Evolutionary conservation across 2,888 invertebrate species (phyloP).

Genomic region (Mesochorus sp.): DNA sequence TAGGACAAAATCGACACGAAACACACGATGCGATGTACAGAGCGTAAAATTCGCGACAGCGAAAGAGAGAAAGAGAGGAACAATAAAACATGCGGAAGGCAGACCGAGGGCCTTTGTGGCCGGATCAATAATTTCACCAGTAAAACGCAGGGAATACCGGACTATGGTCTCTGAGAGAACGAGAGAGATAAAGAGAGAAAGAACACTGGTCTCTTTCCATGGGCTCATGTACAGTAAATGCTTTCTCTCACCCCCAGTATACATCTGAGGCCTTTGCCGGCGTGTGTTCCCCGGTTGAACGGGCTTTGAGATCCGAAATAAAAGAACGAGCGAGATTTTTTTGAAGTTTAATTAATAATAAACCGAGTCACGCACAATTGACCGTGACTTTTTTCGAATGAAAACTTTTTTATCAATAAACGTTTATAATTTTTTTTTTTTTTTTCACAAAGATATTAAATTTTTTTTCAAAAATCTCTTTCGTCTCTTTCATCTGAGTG

Average conservation of each 20-base stretch:
- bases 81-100: slow-evolving; percentile 55
- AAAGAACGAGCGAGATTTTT: too few species aligned
- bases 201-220: not conserved
- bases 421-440: not conserved
- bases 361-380: too few species aligned
- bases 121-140: slow-evolving; percentile 62
- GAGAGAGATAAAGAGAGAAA: too few species aligned
- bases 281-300: not conserved
- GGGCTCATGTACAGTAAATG: not conserved
- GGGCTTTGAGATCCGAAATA: too few species aligned
- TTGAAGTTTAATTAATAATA: too few species aligned
- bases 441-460: too few species aligned
- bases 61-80: slow-evolving; percentile 48
- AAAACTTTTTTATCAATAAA: too few species aligned
- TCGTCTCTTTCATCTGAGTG: not conserved
- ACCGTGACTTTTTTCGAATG: too few species aligned
- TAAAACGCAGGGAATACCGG: slow-evolving; percentile 55
- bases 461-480: not conserved
- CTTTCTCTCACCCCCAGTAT: not conserved
- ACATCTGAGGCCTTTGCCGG: not conserved
- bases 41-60: slow-evolving; percentile 5
- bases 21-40: not conserved
- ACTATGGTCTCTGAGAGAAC: slow-evolving; percentile 43
- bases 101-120: slow-evolving; percentile 56
- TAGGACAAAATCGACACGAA: slow-evolving; percentile 27